Conservation (phyloP, 64 coral and sea anemone species). For the Stichodactyla mertensii region DNA sequence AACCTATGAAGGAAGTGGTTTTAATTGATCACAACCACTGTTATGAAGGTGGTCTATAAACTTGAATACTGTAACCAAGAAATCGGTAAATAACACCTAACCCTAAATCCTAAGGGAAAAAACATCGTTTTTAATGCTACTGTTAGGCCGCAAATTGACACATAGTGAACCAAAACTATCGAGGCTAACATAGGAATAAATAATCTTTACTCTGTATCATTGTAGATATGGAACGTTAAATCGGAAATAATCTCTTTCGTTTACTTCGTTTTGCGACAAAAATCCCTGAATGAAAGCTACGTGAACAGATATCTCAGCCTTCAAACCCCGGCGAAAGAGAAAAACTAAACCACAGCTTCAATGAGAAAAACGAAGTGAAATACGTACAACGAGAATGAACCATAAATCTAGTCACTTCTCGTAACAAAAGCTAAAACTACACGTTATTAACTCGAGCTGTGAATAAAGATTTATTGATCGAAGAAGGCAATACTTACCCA, state of each 20-base stretch:
- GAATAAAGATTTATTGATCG: background rate
- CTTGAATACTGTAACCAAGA: background rate
- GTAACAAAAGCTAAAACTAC: background rate
- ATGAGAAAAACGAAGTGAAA: background rate
- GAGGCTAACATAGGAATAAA: background rate
- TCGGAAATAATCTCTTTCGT: background rate
- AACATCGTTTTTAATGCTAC: background rate
- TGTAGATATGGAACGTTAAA: background rate
- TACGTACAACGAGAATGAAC: background rate
- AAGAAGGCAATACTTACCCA: background rate
- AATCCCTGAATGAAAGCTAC: background rate
- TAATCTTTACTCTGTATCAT: background rate
- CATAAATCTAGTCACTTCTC: background rate
- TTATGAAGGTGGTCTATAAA: background rate
- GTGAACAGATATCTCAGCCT: background rate
- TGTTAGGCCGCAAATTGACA: background rate
- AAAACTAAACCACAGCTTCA: background rate
- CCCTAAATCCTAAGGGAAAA: background rate
- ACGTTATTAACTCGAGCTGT: background rate
- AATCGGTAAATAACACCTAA: background rate
- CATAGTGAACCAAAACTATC: background rate
- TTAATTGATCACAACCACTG: conserved; percentile 17
- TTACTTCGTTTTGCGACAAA: background rate
- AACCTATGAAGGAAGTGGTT: background rate
- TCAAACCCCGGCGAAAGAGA: background rate